Evolutionary conservation across 2,888 invertebrate species (phyloP).

Genomic region (Labia minor): DNA sequence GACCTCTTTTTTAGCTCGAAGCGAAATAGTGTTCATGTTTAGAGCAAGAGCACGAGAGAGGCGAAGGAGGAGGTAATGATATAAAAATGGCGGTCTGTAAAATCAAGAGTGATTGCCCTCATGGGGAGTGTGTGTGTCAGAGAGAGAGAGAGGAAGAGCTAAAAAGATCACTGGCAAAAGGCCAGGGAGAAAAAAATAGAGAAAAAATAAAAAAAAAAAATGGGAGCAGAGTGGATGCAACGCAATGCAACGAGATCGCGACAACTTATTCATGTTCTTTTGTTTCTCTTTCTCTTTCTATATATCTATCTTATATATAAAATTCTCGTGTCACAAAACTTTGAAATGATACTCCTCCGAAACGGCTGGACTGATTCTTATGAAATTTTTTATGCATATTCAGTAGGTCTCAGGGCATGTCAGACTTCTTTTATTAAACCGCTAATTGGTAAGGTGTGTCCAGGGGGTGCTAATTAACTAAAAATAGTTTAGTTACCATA

Average conservation of each 20-base stretch:
- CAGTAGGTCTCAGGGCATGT: too few species aligned
- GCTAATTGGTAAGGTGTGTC: too few species aligned
- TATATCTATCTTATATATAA: too few species aligned
- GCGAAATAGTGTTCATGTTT: constrained; percentile 1
- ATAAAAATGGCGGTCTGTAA: constrained; percentile 7
- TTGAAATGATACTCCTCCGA: too few species aligned
- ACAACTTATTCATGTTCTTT: background rate
- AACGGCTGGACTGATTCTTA: too few species aligned
- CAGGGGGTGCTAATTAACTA: too few species aligned
- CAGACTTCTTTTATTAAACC: too few species aligned
- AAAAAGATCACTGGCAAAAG: background rate
- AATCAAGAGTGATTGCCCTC: constrained; percentile 13
- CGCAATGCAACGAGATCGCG: background rate
- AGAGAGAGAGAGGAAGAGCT: background rate
- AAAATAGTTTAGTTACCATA: too few species aligned
- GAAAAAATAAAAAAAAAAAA: background rate
- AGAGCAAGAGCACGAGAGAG: background rate
- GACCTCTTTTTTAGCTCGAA: background rate
- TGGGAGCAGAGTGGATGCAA: background rate
- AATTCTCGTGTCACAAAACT: too few species aligned
- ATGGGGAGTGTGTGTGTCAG: too few species aligned
- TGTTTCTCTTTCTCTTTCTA: too few species aligned
- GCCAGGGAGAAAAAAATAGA: background rate
- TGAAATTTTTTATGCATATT: too few species aligned
- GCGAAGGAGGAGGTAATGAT: background rate